Evolutionary conservation across 2,888 invertebrate genomes (phyloP).

Genomic region (Drosophila robusta): DNA sequence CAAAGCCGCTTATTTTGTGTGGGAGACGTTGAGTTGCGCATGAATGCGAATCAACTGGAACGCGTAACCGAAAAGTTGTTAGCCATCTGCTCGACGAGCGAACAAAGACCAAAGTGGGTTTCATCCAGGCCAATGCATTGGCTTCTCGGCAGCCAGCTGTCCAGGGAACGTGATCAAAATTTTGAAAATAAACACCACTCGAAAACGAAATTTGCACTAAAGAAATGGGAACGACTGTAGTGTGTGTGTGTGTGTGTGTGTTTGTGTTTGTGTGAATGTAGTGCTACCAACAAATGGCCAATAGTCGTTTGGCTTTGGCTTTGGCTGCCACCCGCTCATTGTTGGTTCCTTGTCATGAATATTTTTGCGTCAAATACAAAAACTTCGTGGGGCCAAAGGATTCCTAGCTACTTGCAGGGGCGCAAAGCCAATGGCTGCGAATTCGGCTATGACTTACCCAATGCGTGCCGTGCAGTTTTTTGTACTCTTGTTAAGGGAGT

Average conservation of each 20-base stretch:
- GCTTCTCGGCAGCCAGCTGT: constrained; percentile 1
- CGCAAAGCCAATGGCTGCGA: constrained; percentile 4
- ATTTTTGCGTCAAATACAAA: constrained; percentile 72
- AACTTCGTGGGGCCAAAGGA: constrained; percentile 38
- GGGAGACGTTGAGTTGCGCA: constrained; percentile 5
- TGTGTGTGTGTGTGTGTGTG: constrained; percentile 15
- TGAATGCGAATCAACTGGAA: constrained; percentile 2
- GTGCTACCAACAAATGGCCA: constrained; percentile 67
- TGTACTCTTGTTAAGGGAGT: constrained; percentile 2
- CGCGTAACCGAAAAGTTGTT: constrained; percentile 10
- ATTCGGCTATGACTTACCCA: constrained; percentile 45
- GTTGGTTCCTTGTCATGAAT: constrained; percentile 61
- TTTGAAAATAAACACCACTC: constrained; percentile 57
- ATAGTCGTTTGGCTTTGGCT: constrained; percentile 47
- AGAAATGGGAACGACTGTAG: constrained; percentile 23
- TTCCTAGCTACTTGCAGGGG: no score
- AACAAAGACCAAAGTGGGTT: constrained; percentile 11
- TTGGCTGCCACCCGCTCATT: constrained; percentile 10
- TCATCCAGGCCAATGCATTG: constrained; percentile 17
- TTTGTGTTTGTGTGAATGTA: constrained; percentile 17
- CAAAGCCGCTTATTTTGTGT: constrained; percentile 8
- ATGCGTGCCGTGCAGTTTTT: constrained; percentile 61
- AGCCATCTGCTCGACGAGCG: constrained; percentile 8
- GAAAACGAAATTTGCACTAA: constrained; percentile 37
- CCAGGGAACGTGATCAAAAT: constrained; percentile 69